Conservation (phyloP, 2,797 vertebrate genomes). For the Lacerta viridis region DNA sequence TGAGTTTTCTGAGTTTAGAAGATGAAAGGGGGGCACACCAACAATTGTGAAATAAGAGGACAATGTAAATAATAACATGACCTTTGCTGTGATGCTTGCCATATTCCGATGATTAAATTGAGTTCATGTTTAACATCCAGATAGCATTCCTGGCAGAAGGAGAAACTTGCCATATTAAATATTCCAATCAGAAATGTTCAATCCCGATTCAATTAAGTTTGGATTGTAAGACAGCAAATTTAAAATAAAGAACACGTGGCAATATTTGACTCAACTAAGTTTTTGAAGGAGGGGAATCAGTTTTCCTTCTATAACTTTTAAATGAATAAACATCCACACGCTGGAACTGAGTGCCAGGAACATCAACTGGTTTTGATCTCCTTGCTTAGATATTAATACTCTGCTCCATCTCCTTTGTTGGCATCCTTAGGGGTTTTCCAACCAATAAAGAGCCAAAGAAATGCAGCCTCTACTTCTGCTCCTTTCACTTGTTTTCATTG, state of each 20-base stretch:
- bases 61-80: slow-evolving; percentile 74
- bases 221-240: slow-evolving; percentile 80
- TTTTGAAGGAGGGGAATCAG: slow-evolving; percentile 4
- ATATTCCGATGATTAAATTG: slow-evolving; percentile 78
- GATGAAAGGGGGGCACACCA: slow-evolving; percentile 69
- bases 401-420: slow-evolving; percentile 76
- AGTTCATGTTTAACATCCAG: slow-evolving; percentile 82
- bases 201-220: slow-evolving; percentile 79
- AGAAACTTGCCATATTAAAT: slow-evolving; percentile 82
- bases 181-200: slow-evolving; percentile 82
- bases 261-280: slow-evolving; percentile 81
- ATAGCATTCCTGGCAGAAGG: slow-evolving; percentile 77
- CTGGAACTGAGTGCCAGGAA: slow-evolving; percentile 78
- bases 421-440: slow-evolving; percentile 78
- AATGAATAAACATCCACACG: slow-evolving; percentile 82
- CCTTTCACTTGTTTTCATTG: slow-evolving; percentile 79
- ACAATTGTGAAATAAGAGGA: slow-evolving; percentile 67
- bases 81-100: slow-evolving; percentile 75
- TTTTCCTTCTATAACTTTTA: slow-evolving; percentile 72
- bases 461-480: slow-evolving; percentile 74
- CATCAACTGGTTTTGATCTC: slow-evolving; percentile 85
- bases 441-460: slow-evolving; percentile 79
- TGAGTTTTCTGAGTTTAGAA: slow-evolving; percentile 68
- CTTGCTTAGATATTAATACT: slow-evolving; percentile 84
- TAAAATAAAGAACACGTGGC: slow-evolving; percentile 84